Evolutionary conservation across 2,113 vertebrate species (phyloP).

Genomic region (Gambusia holbrooki): DNA sequence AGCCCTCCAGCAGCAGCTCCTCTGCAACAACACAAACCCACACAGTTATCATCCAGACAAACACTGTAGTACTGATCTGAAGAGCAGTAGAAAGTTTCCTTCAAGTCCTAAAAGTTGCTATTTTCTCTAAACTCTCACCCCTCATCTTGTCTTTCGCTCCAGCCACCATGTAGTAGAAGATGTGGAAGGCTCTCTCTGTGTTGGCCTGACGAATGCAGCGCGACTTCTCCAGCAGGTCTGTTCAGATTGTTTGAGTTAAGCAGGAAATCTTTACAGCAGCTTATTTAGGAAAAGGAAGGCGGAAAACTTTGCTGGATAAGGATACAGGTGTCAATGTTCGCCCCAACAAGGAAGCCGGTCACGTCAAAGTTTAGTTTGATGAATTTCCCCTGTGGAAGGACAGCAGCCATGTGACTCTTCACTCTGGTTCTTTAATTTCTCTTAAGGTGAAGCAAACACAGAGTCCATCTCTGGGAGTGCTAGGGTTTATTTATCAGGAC

Average conservation of each 20-base stretch:
- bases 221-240: conserved; percentile 96
- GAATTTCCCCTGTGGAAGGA: conserved; percentile 89
- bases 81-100: too few relatives aligned
- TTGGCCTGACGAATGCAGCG: conserved; percentile 93
- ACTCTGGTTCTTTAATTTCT: too few relatives aligned
- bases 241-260: conserved; percentile 33
- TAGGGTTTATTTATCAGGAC: neutral
- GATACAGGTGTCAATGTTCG: conserved; percentile 99
- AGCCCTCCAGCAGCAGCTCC: conserved; percentile 90
- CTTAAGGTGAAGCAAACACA: too few relatives aligned
- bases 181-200: conserved; percentile 94
- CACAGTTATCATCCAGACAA: neutral
- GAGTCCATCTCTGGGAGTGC: too few relatives aligned
- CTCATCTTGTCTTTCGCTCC: conserved; percentile 80
- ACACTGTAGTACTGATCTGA: too few relatives aligned
- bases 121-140: conserved; percentile 55
- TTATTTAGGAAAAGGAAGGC: too few relatives aligned
- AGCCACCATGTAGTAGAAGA: conserved; percentile 95
- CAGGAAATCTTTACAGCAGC: neutral
- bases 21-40: conserved; percentile 70
- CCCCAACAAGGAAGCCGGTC: conserved; percentile 93
- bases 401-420: neutral
- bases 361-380: conserved; percentile 98
- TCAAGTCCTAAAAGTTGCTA: too few relatives aligned
- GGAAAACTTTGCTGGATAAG: conserved; percentile 67